Evolutionary conservation across 2,888 invertebrate genomes (phyloP).

Genomic region (Balanococcus diminutus): DNA sequence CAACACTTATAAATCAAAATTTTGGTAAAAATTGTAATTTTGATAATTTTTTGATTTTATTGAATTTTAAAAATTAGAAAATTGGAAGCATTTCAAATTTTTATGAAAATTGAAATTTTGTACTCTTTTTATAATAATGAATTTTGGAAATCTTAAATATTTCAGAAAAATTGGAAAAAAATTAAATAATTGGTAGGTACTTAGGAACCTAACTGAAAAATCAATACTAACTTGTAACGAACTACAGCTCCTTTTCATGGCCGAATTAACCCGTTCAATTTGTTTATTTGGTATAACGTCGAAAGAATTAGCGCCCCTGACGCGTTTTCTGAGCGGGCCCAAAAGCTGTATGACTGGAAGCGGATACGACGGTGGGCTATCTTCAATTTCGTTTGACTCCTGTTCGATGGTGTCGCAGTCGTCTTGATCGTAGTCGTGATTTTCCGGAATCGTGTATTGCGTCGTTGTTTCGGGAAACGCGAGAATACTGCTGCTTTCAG

Average conservation of each 20-base stretch:
- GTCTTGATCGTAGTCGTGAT: not conserved
- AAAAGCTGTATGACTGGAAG: slow-evolving; percentile 55
- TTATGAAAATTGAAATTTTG: no score
- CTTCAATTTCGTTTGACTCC: not conserved
- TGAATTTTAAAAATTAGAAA: no score
- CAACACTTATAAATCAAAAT: no score
- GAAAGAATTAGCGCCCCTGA: slow-evolving; percentile 62
- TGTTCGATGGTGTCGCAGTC: not conserved
- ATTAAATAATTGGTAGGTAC: no score
- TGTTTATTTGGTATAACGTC: slow-evolving; percentile 69
- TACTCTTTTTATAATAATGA: no score
- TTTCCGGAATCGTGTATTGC: slow-evolving; percentile 47
- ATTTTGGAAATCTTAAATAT: no score
- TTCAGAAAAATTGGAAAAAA: no score
- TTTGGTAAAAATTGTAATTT: no score
- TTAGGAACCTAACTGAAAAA: no score
- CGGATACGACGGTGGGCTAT: slow-evolving; percentile 51
- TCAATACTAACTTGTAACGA: slow-evolving; percentile 59
- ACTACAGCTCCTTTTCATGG: slow-evolving; percentile 60
- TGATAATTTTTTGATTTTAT: no score
- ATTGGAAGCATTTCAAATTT: no score
- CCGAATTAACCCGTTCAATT: slow-evolving; percentile 57
- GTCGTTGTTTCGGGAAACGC: slow-evolving; percentile 21
- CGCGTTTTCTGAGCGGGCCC: slow-evolving; percentile 55
- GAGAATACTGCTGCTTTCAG: slow-evolving; percentile 47